These are phyloP conservation scores for Tipula helvola DNA, from an alignment of 2,888 invertebrate genomes.

Conservation along the genomic window DNA sequence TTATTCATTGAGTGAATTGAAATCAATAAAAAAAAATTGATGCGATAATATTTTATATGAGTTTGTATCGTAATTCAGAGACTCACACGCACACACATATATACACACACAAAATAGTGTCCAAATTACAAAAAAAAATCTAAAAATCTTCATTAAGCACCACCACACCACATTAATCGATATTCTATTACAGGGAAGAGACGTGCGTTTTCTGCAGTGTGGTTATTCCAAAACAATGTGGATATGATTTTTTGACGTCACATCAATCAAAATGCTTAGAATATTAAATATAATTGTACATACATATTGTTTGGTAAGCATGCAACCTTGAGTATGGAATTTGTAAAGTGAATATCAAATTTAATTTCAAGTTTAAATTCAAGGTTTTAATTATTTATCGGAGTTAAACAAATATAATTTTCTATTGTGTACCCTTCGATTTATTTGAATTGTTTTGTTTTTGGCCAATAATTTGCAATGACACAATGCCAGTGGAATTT, in stretches of 20 bases:
- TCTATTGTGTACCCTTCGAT: background rate
- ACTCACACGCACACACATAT: background rate
- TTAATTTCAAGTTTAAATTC: background rate
- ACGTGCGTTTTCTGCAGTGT: background rate
- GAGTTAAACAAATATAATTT: background rate
- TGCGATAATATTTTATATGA: background rate
- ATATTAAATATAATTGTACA: background rate
- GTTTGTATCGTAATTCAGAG: background rate
- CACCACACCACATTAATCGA: background rate
- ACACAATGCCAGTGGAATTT: background rate
- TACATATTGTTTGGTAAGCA: background rate
- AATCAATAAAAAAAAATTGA: background rate
- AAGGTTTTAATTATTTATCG: background rate
- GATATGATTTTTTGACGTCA: background rate
- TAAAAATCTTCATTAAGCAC: background rate
- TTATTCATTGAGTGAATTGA: background rate
- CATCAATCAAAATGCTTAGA: background rate
- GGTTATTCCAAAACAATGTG: background rate
- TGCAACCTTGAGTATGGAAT: background rate
- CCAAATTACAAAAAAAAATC: background rate
- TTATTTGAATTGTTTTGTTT: background rate
- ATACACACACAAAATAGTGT: background rate
- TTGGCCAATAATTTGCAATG: background rate
- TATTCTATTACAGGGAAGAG: background rate
- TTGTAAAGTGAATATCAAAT: background rate